Base-by-base conservation (phyloP, 2,888 invertebrate species). In the Andrena trimmerana region DNA sequence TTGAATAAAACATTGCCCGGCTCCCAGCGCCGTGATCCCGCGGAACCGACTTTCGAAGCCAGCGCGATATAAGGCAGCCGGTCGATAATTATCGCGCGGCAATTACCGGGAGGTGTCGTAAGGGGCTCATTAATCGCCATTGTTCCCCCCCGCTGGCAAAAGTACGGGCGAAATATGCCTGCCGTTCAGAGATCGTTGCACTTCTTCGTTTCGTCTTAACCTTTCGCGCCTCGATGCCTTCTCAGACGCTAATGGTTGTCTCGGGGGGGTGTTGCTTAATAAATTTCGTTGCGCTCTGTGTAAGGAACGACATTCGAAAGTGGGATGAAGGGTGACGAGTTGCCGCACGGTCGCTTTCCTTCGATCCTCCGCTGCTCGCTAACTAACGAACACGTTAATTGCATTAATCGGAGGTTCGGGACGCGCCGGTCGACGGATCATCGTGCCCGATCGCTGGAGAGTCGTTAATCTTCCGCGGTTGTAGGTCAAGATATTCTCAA, bases 1-100 rank as follows among this genome's bases (percentile, higher is more conserved):
- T 7, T 63, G 78, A 79, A 78, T 71, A 77, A 76, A 79, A 68
- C 63, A 59, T 74, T 65, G n/a, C 36, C 20, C 16, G 13, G 42
- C 42, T 42, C 16, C 16, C 42, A 42, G 42, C 42, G 42, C 4
- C 16, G 42, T 16, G 36, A 24, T 48, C 69, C 27, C 16, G 16
- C 66, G 16, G 29, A 29, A 50, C 10, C n/a, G 50, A 2, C 31
- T 67, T 68, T 36, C 54, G 24, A 68, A 54, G 8, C 24, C 13
- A 24, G 6, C 66, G 29, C 54, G 27, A 57, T 5, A 27, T 10
- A 57, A 57, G 24, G 33, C 36, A 13, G 31, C 31, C 24, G n/a
- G 13, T n/a, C 31, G 36, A 75, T 75, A 67, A 75, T 74, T 52
- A 67, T 75, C 69, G 8, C 20, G 20, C 52, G 36, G 27, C 57